A percentile compares a stretch with the other conserved stretches of the same genome.
Conservation (phyloP, 1,140 invertebrate genomes). For the Zaprionus camerounensis region DNA sequence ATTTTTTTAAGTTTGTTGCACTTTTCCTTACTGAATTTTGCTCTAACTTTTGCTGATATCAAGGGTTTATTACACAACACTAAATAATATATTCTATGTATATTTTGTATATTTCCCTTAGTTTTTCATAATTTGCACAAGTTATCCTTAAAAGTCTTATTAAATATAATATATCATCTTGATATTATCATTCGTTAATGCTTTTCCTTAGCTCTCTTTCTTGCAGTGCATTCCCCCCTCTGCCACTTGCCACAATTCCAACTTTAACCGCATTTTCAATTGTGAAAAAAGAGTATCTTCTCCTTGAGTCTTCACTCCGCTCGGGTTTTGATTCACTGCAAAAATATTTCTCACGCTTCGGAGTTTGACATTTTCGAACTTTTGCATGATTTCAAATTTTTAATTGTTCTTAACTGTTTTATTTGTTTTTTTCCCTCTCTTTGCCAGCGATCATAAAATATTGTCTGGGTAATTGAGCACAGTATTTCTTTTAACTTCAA, state of each 20-base stretch:
- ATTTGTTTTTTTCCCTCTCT: slow-evolving; percentile 48
- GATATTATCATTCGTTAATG: background rate
- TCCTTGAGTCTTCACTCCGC: slow-evolving; percentile 43
- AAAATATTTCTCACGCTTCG: slow-evolving; percentile 83
- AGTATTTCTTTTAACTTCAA: background rate
- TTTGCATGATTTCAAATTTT: slow-evolving; percentile 84
- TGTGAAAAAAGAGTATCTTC: slow-evolving; percentile 71
- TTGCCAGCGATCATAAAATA: slow-evolving; percentile 1
- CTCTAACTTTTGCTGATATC: background rate
- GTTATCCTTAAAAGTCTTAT: background rate
- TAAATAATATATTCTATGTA: background rate
- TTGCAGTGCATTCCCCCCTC: slow-evolving; percentile 39
- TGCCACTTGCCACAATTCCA: slow-evolving; percentile 61
- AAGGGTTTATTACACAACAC: too few relatives aligned
- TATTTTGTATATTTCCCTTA: too few relatives aligned
- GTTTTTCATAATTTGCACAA: background rate
- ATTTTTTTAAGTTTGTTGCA: background rate
- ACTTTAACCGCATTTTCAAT: slow-evolving; percentile 67
- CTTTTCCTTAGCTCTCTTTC: slow-evolving; percentile 16
- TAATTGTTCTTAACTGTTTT: slow-evolving; percentile 82
- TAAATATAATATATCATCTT: background rate
- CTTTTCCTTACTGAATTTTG: too few relatives aligned
- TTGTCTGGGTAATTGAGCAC: slow-evolving; percentile 34
- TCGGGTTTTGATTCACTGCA: slow-evolving; percentile 75
- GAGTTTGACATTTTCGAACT: slow-evolving; percentile 84